phyloP scores from a whole-genome alignment of 2,113 vertebrate species.

The Aegypius monachus region DNA sequence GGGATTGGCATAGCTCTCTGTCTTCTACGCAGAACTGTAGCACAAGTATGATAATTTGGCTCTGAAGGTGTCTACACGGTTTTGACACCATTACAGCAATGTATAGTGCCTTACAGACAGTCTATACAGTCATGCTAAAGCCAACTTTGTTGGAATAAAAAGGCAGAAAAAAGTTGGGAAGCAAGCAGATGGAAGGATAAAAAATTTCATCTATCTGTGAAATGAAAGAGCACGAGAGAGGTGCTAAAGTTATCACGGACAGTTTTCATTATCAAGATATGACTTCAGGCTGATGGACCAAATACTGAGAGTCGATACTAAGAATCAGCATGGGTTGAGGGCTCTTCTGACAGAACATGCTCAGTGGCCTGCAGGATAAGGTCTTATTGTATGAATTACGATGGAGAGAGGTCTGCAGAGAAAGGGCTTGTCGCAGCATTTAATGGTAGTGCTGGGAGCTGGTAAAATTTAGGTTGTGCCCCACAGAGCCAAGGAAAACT shows the following conservation, averaged over 20 bases:
- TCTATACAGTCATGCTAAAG: not conserved
- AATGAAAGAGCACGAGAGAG: not conserved
- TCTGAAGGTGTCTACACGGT: not conserved
- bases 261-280: not conserved
- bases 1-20: not conserved
- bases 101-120: not conserved
- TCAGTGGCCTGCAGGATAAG: not conserved
- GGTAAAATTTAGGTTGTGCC: not conserved
- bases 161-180: not conserved
- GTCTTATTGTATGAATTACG: not conserved
- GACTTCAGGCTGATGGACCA: not conserved
- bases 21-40: not conserved
- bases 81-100: not conserved
- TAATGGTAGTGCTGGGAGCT: not conserved
- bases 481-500: not conserved
- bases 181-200: not conserved
- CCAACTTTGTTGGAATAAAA: not conserved
- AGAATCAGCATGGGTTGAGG: not conserved
- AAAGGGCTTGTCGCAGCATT: not conserved
- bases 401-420: not conserved
- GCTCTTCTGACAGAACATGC: not conserved
- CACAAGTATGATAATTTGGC: not conserved
- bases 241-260: not conserved
- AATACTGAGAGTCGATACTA: not conserved
- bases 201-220: not conserved